phyloP scores from a whole-genome alignment of 1,140 invertebrate species.

The Goniozus legneri region DNA sequence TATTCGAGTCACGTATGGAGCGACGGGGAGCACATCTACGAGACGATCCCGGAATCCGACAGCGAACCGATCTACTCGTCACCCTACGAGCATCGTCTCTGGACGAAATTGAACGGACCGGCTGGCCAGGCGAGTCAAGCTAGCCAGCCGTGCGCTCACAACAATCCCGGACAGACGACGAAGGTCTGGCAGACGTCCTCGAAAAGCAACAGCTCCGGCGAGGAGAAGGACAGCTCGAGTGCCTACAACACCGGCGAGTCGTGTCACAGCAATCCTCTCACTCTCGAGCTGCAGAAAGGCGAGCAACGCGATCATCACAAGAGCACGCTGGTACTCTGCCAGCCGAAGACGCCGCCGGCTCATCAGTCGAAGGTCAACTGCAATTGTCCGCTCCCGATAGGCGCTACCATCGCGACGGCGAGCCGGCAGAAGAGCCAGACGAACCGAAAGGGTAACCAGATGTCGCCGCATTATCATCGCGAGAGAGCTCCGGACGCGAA shows the following conservation, averaged over 20 bases:
- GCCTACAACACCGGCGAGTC: constrained; percentile 77
- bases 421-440: constrained; percentile 33
- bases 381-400: constrained; percentile 35
- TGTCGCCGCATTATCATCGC: constrained; percentile 32
- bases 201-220: constrained; percentile 55
- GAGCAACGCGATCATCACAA: constrained; percentile 49
- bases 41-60: constrained; percentile 65
- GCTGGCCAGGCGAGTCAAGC: background rate
- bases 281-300: constrained; percentile 58
- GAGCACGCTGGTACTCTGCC: constrained; percentile 52
- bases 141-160: constrained; percentile 21
- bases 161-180: constrained; percentile 12
- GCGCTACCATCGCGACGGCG: constrained; percentile 14
- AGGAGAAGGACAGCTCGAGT: constrained; percentile 67
- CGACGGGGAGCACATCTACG: constrained; percentile 66
- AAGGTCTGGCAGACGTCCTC: constrained; percentile 50
- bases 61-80: constrained; percentile 66
- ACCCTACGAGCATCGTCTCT: constrained; percentile 58
- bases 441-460: constrained; percentile 28
- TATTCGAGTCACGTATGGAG: constrained; percentile 44
- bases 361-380: constrained; percentile 25
- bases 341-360: constrained; percentile 24
- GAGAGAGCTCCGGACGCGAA: constrained; percentile 12
- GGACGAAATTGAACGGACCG: constrained; percentile 19
- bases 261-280: constrained; percentile 68